phyloP scores from a whole-genome alignment of 2,888 invertebrate species.

The Diadromus collaris region DNA sequence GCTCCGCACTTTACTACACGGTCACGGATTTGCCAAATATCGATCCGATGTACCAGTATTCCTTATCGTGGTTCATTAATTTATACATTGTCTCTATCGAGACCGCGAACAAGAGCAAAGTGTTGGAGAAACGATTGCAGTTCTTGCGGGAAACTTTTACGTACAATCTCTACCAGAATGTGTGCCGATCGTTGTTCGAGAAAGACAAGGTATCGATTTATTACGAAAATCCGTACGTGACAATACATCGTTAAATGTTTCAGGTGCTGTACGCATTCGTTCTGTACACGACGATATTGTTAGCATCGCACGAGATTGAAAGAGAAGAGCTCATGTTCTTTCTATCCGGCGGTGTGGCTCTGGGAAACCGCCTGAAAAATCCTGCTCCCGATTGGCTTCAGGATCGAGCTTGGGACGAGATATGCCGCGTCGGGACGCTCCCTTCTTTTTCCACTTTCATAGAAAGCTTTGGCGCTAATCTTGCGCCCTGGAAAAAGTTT shows the following conservation, averaged over 20 bases:
- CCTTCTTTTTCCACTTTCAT: slow-evolving; percentile 82
- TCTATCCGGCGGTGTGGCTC: slow-evolving; percentile 88
- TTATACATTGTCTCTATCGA: slow-evolving; percentile 90
- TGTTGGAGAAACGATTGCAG: slow-evolving; percentile 86
- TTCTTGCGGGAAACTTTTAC: slow-evolving; percentile 90
- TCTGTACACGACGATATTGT: slow-evolving; percentile 87
- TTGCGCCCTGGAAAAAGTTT: slow-evolving; percentile 84
- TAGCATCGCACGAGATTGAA: slow-evolving; percentile 83
- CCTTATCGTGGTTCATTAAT: slow-evolving; percentile 92
- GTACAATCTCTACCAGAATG: slow-evolving; percentile 90
- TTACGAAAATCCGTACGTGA: not conserved
- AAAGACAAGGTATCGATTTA: slow-evolving; percentile 86
- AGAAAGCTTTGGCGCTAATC: slow-evolving; percentile 81
- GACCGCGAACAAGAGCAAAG: slow-evolving; percentile 87
- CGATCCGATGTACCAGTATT: slow-evolving; percentile 95
- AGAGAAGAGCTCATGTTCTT: slow-evolving; percentile 86
- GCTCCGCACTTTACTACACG: slow-evolving; percentile 91
- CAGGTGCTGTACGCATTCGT: slow-evolving; percentile 84
- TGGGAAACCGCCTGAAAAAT: slow-evolving; percentile 85
- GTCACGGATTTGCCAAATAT: slow-evolving; percentile 91
- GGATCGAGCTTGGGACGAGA: slow-evolving; percentile 90
- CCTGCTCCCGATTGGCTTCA: slow-evolving; percentile 86
- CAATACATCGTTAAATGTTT: slow-evolving; percentile 16
- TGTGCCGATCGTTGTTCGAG: slow-evolving; percentile 92
- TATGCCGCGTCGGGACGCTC: slow-evolving; percentile 84